These are phyloP conservation scores for Semnornis frantzii DNA, from an alignment of 2,113 vertebrate species.

Conservation along the genomic window DNA sequence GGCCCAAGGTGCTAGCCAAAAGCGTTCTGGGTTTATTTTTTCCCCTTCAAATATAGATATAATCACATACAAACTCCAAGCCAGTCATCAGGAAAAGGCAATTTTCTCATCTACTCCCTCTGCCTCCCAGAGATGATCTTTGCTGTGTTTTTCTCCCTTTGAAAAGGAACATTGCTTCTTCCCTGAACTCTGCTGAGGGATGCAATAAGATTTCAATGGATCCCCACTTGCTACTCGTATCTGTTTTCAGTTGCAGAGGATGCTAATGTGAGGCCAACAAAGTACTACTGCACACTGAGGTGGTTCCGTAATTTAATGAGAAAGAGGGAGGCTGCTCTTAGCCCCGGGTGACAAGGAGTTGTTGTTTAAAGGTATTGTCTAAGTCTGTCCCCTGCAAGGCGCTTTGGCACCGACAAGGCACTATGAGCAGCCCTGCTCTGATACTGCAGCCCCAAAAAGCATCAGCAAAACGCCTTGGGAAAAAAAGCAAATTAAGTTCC, in stretches of 20 bases:
- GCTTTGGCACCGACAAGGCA: background rate
- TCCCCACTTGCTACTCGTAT: rapidly evolving
- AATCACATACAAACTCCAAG: background rate
- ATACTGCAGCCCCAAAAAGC: background rate
- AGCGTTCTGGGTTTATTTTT: background rate
- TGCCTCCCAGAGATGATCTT: rapidly evolving
- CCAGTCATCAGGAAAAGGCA: background rate
- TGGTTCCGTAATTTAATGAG: background rate
- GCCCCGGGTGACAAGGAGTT: background rate
- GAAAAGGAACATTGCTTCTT: rapidly evolving
- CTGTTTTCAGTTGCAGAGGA: background rate
- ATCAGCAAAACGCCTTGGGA: background rate
- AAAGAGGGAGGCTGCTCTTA: background rate
- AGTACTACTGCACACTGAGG: background rate
- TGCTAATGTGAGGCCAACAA: background rate
- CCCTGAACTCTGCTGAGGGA: rapidly evolving
- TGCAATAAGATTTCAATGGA: rapidly evolving
- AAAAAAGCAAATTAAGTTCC: background rate
- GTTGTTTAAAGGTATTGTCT: background rate
- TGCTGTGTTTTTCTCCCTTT: background rate
- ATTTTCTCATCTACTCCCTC: background rate
- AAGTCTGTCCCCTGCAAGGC: rapidly evolving
- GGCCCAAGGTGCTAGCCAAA: background rate
- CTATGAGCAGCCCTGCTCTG: rapidly evolving
- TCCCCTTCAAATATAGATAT: background rate